phyloP scores from a whole-genome alignment of 1,140 invertebrate genomes.

The Drosophila biarmipes region DNA sequence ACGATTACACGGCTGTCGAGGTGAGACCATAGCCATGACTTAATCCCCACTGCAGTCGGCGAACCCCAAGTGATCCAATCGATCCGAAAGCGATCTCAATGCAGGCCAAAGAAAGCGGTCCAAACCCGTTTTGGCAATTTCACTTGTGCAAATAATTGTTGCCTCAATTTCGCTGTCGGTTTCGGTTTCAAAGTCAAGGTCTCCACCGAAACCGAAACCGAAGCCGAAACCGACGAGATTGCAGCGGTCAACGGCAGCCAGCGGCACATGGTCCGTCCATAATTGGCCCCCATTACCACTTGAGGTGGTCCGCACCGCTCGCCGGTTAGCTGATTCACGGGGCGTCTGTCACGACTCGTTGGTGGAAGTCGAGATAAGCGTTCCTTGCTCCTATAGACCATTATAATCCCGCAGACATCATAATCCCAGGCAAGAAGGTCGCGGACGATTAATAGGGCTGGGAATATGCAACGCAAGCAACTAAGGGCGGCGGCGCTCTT shows the following conservation, averaged over 20 bases:
- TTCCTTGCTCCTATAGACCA: neutral
- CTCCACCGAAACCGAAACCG: slow-evolving; percentile 16
- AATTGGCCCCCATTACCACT: slow-evolving; percentile 72
- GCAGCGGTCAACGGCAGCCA: slow-evolving; percentile 38
- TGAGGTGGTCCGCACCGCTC: slow-evolving; percentile 17
- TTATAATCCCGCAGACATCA: neutral
- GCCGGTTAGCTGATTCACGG: slow-evolving; percentile 41
- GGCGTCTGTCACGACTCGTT: slow-evolving; percentile 36
- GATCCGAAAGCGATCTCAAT: slow-evolving; percentile 12
- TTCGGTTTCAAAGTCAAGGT: slow-evolving; percentile 72
- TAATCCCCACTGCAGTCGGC: slow-evolving; percentile 25
- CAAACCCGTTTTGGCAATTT: slow-evolving; percentile 63
- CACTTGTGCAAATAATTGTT: slow-evolving; percentile 6
- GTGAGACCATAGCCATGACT: slow-evolving; percentile 21
- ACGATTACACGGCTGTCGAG: neutral
- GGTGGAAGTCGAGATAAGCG: slow-evolving; percentile 10
- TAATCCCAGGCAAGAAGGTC: slow-evolving; percentile 13
- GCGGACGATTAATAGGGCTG: slow-evolving; percentile 3
- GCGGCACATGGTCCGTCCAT: slow-evolving; percentile 54
- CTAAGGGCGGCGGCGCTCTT: slow-evolving; percentile 3
- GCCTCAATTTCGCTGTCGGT: slow-evolving; percentile 13
- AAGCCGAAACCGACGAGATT: slow-evolving; percentile 2
- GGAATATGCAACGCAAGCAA: neutral
- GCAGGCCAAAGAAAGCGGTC: slow-evolving; percentile 54
- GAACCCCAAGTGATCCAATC: slow-evolving; percentile 23